Percentiles rank a stretch among this genome's conserved stretches.
Evolutionary conservation across 2,888 invertebrate genomes (phyloP).

Genomic region (Eueremaeus valkanovi): DNA sequence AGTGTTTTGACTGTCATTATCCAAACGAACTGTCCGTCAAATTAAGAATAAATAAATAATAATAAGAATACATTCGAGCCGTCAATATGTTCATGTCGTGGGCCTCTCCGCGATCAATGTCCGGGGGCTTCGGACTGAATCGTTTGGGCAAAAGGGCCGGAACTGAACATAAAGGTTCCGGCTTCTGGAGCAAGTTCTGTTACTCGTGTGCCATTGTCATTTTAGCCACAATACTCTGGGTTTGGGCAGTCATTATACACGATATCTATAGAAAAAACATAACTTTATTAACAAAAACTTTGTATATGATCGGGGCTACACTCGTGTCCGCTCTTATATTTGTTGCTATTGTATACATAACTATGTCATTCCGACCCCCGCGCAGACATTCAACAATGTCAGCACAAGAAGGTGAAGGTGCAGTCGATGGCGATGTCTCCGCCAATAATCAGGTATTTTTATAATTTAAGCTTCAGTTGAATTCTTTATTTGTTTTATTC

Average conservation of each 20-base stretch:
- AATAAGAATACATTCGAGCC: neutral
- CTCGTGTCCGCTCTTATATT: neutral
- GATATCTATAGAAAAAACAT: neutral
- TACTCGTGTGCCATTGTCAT: constrained; percentile 6
- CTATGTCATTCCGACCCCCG: constrained; percentile 17
- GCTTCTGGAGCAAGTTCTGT: constrained; percentile 1
- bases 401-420: neutral
- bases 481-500: no score
- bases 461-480: no score
- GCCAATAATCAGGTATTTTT: no score
- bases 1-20: no score
- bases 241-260: neutral
- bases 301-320: neutral
- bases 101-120: constrained; percentile 2
- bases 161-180: neutral
- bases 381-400: neutral
- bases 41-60: neutral
- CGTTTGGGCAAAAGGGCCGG: neutral
- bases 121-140: neutral
- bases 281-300: neutral
- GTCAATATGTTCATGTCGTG: constrained; percentile 1
- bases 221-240: neutral
- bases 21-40: neutral
- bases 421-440: no score
- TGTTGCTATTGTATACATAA: constrained; percentile 7